Evolutionary conservation across 2,113 vertebrate species (phyloP).

Genomic region (Hyla sarda): DNA sequence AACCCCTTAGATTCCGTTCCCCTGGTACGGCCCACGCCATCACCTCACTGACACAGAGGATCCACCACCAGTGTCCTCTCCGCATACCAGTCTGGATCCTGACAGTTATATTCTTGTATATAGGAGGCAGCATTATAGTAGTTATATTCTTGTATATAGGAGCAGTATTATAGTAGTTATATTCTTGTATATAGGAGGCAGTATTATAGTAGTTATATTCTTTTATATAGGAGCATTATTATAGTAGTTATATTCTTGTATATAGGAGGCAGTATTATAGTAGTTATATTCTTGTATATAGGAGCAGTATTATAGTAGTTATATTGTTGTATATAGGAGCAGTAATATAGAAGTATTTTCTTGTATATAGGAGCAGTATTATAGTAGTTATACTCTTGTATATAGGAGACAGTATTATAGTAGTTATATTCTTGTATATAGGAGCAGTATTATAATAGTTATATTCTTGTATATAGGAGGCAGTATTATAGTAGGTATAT

Average conservation of each 20-base stretch:
- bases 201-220: slow-evolving; percentile 8
- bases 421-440: slow-evolving; percentile 2
- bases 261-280: background rate
- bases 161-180: slow-evolving; percentile 1
- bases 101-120: background rate
- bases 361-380: background rate
- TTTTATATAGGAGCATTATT: background rate
- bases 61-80: no score
- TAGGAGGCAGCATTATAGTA: background rate
- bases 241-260: slow-evolving; percentile 9
- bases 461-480: background rate
- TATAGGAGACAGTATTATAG: background rate
- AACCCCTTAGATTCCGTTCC: no score
- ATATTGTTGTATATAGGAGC: background rate
- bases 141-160: slow-evolving; percentile 1
- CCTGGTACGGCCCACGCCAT: no score
- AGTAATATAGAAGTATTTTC: background rate
- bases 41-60: no score
- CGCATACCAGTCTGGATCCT: no score
- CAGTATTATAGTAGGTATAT: no score
- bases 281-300: background rate
- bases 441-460: background rate
- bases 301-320: slow-evolving; percentile 2
- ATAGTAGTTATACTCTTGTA: background rate
- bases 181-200: background rate